Evolutionary conservation across 2,113 vertebrate genomes (phyloP).

Genomic region (Oncorhynchus nerka): DNA sequence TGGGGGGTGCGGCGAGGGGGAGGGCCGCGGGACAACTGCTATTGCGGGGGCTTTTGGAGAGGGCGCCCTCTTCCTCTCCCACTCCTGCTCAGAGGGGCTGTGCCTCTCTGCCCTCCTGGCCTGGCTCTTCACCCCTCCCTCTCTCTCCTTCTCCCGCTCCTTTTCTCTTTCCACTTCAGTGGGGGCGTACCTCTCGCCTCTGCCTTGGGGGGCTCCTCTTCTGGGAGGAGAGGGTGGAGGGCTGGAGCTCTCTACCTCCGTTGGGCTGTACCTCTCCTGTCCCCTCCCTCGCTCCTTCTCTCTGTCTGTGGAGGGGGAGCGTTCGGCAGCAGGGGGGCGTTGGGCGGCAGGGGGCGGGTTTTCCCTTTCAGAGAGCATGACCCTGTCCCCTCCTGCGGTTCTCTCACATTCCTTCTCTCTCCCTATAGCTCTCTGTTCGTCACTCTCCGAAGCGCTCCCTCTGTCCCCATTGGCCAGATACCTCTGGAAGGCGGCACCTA

Average conservation of each 20-base stretch:
- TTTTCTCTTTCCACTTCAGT: constrained; percentile 33
- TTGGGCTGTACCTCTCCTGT: constrained; percentile 64
- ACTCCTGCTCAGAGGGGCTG: constrained; percentile 17
- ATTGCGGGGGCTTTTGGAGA: constrained; percentile 25
- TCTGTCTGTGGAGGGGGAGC: constrained; percentile 7
- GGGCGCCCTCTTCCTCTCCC: constrained; percentile 19
- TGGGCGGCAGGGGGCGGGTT: constrained; percentile 11
- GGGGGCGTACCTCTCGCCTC: constrained; percentile 29
- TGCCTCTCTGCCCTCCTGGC: constrained; percentile 10
- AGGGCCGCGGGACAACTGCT: constrained; percentile 22
- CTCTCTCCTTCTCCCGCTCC: constrained; percentile 28
- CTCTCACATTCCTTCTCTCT: constrained; percentile 29
- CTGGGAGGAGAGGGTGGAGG: constrained; percentile 38
- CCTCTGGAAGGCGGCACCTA: constrained; percentile 42
- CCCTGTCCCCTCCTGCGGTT: constrained; percentile 19
- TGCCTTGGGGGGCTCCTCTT: constrained; percentile 16
- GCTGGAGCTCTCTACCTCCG: constrained; percentile 52
- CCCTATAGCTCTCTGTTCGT: background rate
- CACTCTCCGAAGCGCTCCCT: constrained; percentile 25
- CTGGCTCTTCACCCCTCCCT: background rate
- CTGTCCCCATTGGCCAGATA: constrained; percentile 47
- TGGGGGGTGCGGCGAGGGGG: constrained; percentile 58
- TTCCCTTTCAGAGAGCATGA: constrained; percentile 37
- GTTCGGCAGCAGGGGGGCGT: background rate
- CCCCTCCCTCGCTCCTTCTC: constrained; percentile 17